Evolutionary conservation across 1,140 invertebrate genomes (phyloP).

Genomic region (Medauroidea extradentata): DNA sequence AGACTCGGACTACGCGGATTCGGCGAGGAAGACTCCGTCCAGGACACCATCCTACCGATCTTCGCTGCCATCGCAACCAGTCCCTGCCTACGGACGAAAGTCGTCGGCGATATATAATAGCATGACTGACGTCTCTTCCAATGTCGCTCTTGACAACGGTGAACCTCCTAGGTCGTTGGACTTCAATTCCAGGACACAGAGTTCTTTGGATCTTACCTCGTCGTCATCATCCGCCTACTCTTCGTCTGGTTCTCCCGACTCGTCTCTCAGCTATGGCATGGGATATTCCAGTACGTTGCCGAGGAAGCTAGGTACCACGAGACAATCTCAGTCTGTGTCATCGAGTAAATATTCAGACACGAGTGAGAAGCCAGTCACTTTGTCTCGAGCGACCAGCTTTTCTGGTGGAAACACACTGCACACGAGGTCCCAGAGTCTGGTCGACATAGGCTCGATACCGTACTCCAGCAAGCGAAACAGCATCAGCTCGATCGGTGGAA

Average conservation of each 20-base stretch:
- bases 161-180: slow-evolving; percentile 18
- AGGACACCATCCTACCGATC: neutral
- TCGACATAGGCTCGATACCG: slow-evolving; percentile 38
- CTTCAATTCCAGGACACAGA: slow-evolving; percentile 37
- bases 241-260: slow-evolving; percentile 25
- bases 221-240: slow-evolving; percentile 26
- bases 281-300: slow-evolving; percentile 23
- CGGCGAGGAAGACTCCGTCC: slow-evolving; percentile 2
- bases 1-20: neutral
- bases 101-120: slow-evolving; percentile 18
- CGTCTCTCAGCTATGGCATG: slow-evolving; percentile 29
- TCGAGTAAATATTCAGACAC: neutral
- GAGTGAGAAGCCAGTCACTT: slow-evolving; percentile 6
- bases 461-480: slow-evolving; percentile 28
- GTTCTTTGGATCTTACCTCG: slow-evolving; percentile 39
- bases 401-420: slow-evolving; percentile 42
- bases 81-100: neutral
- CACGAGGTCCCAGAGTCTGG: slow-evolving; percentile 44
- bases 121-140: slow-evolving; percentile 26
- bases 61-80: slow-evolving; percentile 16
- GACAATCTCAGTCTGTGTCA: slow-evolving; percentile 6
- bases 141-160: slow-evolving; percentile 18
- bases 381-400: slow-evolving; percentile 51
- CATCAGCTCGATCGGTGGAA: slow-evolving; percentile 27
- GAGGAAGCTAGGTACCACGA: slow-evolving; percentile 16